phyloP scores from a whole-genome alignment of 2,888 invertebrate genomes.

The Microdon myrmicae region DNA sequence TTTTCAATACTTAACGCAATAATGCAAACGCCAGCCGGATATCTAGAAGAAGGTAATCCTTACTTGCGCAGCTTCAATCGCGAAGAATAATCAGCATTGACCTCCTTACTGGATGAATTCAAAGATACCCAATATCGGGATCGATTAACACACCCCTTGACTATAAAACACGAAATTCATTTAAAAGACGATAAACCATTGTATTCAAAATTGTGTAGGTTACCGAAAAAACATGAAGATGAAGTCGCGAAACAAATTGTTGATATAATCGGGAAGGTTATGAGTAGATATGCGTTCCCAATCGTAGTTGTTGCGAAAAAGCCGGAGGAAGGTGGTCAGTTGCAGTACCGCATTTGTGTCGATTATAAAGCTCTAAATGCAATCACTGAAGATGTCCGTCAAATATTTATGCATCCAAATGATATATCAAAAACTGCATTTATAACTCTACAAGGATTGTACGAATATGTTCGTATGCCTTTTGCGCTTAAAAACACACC shows the following conservation, averaged over 20 bases:
- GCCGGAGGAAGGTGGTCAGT: neutral
- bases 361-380: constrained; percentile 2
- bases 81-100: constrained; percentile 2
- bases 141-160: neutral
- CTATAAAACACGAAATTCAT: constrained; percentile 7
- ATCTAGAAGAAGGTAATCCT: neutral
- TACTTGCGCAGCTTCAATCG: neutral
- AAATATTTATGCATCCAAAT: no score
- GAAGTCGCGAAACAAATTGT: neutral
- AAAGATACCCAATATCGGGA: neutral
- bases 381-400: neutral
- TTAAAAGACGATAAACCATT: constrained; percentile 6
- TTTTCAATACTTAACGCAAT: no score
- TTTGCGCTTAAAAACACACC: no score
- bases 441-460: no score
- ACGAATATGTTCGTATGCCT: no score
- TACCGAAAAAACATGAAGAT: neutral
- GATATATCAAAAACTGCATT: no score
- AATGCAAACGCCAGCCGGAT: no score
- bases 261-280: neutral
- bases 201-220: neutral
- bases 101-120: constrained; percentile 1
- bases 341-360: constrained; percentile 4
- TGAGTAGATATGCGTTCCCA: constrained; percentile 9
- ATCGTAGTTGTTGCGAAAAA: constrained; percentile 3